Evolutionary conservation across 1,140 invertebrate species (phyloP), one percentile per base, ranked within the genome.

Genomic region (Bombus haemorrhoidalis): DNA sequence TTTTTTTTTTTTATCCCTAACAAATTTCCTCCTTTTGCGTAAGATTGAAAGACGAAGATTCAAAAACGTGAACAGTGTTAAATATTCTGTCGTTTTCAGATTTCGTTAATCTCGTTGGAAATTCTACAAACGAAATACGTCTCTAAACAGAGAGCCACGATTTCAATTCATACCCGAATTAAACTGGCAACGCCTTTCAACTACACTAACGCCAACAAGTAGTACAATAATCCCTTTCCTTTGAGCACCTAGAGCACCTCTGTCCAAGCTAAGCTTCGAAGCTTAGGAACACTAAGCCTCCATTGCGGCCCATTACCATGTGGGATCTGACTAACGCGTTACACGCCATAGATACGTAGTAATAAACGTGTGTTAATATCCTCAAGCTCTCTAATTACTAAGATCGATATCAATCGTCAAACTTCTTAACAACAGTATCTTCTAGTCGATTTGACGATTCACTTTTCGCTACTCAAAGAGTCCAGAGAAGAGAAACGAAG

Each of bases 261-360:
- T 59, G 57, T 77, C 57, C 75, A 39, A 77, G 28, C 75, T 39
- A 77, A 62, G 75, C 57, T n/a, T 32, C 75, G 8, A 25, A 77
- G 75, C 75, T 62, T 77, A 59, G 25, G 57, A 34, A 41, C 18
- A 62, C 28, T 77, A 62, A 77, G 57, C 57, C 6, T 13, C 12
- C 34, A 18, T 28, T n/a, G 28, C 32, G 57, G 5, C 4, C 57
- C 28, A 77, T 77, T 77, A 77, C 37, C 75, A 62, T 77, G n/a
- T 25, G 43, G 28, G 28, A 28, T 37, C 13, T 62, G 57, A 59
- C 28, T 41, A 59, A 77, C 57, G 57, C 37, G 62, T 77, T 77
- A 62, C 43, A 62, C 75, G 9, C 34, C 15, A 39, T 25, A n/a
- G 28, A 41, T 37, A 77, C 53, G 37, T 62, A 64, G 39, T 41